phyloP scores from a whole-genome alignment of 2,888 invertebrate genomes.

The Erebia epiphron region DNA sequence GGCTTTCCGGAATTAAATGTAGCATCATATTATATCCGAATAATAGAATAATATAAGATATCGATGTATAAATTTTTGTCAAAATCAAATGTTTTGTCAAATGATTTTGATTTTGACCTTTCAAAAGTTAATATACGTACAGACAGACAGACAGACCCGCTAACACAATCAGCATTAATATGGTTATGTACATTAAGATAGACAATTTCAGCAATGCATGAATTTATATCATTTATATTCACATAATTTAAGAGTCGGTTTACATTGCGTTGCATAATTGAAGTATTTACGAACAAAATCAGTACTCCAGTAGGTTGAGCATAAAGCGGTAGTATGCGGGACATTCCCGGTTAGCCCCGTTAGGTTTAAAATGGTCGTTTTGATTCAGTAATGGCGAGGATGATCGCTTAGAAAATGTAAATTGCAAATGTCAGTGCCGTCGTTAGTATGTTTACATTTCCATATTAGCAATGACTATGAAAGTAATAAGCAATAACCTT shows the following conservation, averaged over 20 bases:
- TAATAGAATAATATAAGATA: too few relatives aligned
- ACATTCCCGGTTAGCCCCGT: slow-evolving; percentile 42
- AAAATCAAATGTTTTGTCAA: too few relatives aligned
- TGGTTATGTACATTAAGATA: too few relatives aligned
- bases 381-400: slow-evolving; percentile 35
- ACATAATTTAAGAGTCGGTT: slow-evolving; percentile 33
- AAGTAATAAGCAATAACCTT: slow-evolving; percentile 35
- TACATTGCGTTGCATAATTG: slow-evolving; percentile 32
- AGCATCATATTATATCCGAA: too few relatives aligned
- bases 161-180: too few relatives aligned
- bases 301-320: slow-evolving; percentile 31
- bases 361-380: slow-evolving; percentile 34
- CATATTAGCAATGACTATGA: slow-evolving; percentile 37
- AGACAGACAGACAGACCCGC: too few relatives aligned
- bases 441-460: slow-evolving; percentile 39
- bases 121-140: too few relatives aligned
- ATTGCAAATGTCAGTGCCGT: slow-evolving; percentile 35
- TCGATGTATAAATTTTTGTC: too few relatives aligned
- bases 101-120: too few relatives aligned
- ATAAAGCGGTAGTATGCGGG: slow-evolving; percentile 36
- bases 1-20: too few relatives aligned
- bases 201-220: background rate
- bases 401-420: slow-evolving; percentile 37
- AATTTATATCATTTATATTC: slow-evolving; percentile 17
- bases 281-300: slow-evolving; percentile 30